Evolutionary conservation across 2,888 invertebrate species (phyloP), one percentile per base, ranked within the genome.

Genomic region (Dasysyrphus tricinctus): DNA sequence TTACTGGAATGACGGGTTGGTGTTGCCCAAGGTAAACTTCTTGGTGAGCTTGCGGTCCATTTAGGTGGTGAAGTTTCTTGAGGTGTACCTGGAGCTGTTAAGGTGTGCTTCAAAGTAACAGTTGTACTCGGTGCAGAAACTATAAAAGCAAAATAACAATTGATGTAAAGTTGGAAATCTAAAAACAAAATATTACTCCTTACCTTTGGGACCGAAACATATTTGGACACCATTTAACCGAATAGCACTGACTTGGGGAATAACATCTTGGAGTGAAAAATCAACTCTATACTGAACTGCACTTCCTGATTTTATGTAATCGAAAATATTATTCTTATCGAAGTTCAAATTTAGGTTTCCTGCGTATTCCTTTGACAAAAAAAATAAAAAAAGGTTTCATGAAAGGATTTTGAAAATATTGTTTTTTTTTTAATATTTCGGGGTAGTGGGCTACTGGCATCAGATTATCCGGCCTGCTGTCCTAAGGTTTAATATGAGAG

Each of bases 181-280:
- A 8, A 34, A 2, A 34, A 4, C n/a, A 0, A 19, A 9, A 14
- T n/a, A 11, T 3, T n/a, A 5, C 12, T 44, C 8, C 16, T 89
- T 91, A 94, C 94, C 94, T 91, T 93, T 92, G 74, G 92, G 91
- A 76, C 94, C 94, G 59, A 91, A 91, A 89, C 95, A 96, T 7
- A 95, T 84, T 2, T 93, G 89, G 2, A 93, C 90, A 9, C 93
- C 93, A 89, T 95, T 95, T 11, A 94, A 92, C 2, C 91, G 90
- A 24, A 96, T 93, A 49, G 92, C 90, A 0, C 94, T 94, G 3
- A 95, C 91, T 88, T 93, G 93, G 0, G 95, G 95, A 56, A 94
- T 74, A 0, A 94, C 94, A 29, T 92, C 93, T 12, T 92, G 92
- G 19, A 94, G 92, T 0, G 95, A 95, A 89, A 95, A 95, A 87